These are phyloP conservation scores for Hycleus phaleratus DNA, from an alignment of 1,140 invertebrate genomes.

Conservation along the genomic window DNA sequence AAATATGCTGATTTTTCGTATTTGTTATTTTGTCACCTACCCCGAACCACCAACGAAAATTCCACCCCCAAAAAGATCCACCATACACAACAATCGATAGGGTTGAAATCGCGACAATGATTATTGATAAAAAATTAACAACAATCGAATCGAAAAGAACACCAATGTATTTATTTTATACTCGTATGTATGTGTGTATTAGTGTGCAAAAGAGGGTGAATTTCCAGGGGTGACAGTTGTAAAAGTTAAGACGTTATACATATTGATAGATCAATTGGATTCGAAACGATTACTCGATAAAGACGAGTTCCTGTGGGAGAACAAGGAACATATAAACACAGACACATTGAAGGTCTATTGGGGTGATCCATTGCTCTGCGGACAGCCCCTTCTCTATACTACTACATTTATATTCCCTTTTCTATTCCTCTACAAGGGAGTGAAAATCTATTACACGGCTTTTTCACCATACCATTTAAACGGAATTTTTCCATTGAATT, in stretches of 20 bases:
- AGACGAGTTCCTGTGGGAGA: constrained; percentile 29
- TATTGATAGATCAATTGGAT: constrained; percentile 43
- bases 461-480: no score
- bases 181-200: neutral
- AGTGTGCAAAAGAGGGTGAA: neutral
- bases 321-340: no score
- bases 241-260: constrained; percentile 41
- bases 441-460: constrained; percentile 31
- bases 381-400: constrained; percentile 11
- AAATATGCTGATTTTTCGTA: constrained; percentile 25
- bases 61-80: neutral
- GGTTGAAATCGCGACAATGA: neutral
- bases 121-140: constrained; percentile 3
- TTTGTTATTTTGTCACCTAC: constrained; percentile 6
- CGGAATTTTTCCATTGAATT: no score
- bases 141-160: constrained; percentile 7
- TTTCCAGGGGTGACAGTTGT: constrained; percentile 11
- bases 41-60: neutral
- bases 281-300: constrained; percentile 41
- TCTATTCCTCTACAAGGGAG: neutral
- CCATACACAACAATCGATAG: neutral
- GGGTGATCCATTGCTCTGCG: constrained; percentile 24
- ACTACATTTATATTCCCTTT: constrained; percentile 23
- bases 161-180: constrained; percentile 5
- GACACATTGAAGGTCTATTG: constrained; percentile 15